Evolutionary conservation across 2,888 invertebrate genomes (phyloP).

Genomic region (Thymelicus sylvestris): DNA sequence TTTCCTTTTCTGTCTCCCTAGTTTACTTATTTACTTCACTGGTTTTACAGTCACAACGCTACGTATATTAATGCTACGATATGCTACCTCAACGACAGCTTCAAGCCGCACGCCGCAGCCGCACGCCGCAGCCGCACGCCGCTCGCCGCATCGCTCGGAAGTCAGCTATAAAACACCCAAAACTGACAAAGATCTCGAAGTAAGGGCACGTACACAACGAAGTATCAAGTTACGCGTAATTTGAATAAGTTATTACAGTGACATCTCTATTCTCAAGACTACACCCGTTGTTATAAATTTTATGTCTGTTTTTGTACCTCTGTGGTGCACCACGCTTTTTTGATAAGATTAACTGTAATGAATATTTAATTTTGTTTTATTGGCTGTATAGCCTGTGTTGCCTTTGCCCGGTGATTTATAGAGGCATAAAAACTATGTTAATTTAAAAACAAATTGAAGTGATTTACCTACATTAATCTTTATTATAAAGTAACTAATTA

Average conservation of each 20-base stretch:
- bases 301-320: slow-evolving; percentile 27
- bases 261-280: slow-evolving; percentile 73
- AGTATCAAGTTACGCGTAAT: slow-evolving; percentile 74
- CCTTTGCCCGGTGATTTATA: slow-evolving; percentile 24
- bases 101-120: slow-evolving; percentile 11
- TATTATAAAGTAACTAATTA: neutral
- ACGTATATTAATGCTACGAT: no score
- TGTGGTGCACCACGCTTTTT: slow-evolving; percentile 20
- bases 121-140: slow-evolving; percentile 11
- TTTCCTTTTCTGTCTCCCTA: no score
- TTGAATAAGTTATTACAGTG: slow-evolving; percentile 76
- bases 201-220: slow-evolving; percentile 65
- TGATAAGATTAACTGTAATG: slow-evolving; percentile 34
- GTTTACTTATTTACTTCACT: no score
- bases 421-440: neutral
- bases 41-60: neutral
- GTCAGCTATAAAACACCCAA: slow-evolving; percentile 46
- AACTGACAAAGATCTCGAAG: slow-evolving; percentile 50
- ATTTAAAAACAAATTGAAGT: slow-evolving; percentile 4
- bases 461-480: neutral
- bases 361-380: slow-evolving; percentile 37
- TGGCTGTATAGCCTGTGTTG: slow-evolving; percentile 5
- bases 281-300: slow-evolving; percentile 38
- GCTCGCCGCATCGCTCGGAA: slow-evolving; percentile 28
- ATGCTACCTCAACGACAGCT: no score